Evolutionary conservation across 2,113 vertebrate species (phyloP), one percentile per base, ranked within the genome.

Genomic region (Argyrosomus japonicus): DNA sequence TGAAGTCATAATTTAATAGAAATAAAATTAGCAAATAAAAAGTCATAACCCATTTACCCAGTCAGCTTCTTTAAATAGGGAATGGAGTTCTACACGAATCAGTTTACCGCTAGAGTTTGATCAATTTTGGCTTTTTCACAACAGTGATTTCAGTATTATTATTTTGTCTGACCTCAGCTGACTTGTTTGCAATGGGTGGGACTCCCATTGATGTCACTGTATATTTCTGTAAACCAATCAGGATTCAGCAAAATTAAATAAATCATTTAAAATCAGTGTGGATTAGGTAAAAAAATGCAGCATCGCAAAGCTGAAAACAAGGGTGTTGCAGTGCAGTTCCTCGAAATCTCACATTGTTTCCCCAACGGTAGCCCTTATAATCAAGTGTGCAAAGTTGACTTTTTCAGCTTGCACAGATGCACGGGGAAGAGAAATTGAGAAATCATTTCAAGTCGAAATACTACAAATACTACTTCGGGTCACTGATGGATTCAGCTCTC

Each of bases 401-500:
- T 47, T 29, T 74, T 36, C 23, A 74, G 18, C n/a, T 65, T 79
- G 17, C 51, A 13, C 18, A 68, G 15, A 81, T 76, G 21, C 43
- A 36, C 0, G 0, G 43, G 50, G 17, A 74, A 75, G 57, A 77
- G 27, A 12, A 68, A 47, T 47, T 9, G 36, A 57, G 47, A 75
- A 77, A 58, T 65, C 10, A 61, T 25, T 21, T 82, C 29, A 71
- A 40, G 36, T 40, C 36, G 36, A 40, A 40, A 29, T 8, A 27
- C 12, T 84, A 60, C 36, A 83, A 75, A 86, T 72, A 54, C 62
- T 25, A 68, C 61, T 85, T 64, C 58, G 32, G 82, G 75, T 87
- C 72, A 62, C 47, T 64, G 75, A 74, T 74, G 75, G 62, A 73
- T 78, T 87, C 58, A 67, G 9, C 56, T 85, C 81, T 84, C 79